phyloP scores from a whole-genome alignment of 2,797 vertebrate species.

The Hypotaenidia okinawae region DNA sequence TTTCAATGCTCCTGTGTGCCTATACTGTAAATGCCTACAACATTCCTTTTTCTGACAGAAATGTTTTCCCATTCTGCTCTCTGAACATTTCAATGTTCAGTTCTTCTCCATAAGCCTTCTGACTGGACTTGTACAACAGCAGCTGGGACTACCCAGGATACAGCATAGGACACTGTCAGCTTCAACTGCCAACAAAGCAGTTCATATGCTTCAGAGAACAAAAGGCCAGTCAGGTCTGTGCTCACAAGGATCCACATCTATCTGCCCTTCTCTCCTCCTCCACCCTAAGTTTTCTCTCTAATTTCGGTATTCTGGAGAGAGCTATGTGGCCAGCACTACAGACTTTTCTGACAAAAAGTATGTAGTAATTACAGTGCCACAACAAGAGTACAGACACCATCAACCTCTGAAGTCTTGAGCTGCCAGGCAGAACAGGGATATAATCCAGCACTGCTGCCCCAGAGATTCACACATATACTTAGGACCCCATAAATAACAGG shows the following conservation, averaged over 20 bases:
- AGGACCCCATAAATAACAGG: neutral
- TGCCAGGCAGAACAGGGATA: neutral
- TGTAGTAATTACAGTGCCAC: neutral
- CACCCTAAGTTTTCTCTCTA: neutral
- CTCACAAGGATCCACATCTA: neutral
- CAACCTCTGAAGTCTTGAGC: neutral
- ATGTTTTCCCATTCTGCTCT: neutral
- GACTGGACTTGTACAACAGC: neutral
- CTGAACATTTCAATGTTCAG: neutral
- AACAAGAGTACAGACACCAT: neutral
- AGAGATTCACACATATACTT: neutral
- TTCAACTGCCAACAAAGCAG: neutral
- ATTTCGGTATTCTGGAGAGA: neutral
- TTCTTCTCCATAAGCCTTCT: neutral
- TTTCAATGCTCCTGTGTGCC: neutral
- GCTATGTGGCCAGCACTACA: neutral
- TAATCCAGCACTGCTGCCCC: neutral
- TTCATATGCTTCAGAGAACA: neutral
- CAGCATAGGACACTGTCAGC: neutral
- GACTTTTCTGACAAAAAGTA: neutral
- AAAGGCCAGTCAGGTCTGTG: neutral
- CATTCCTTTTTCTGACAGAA: neutral
- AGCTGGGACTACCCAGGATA: neutral
- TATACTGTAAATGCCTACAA: neutral
- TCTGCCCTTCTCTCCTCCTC: neutral